Conservation (phyloP, 2,797 vertebrate species). For the Remorina albescens region DNA sequence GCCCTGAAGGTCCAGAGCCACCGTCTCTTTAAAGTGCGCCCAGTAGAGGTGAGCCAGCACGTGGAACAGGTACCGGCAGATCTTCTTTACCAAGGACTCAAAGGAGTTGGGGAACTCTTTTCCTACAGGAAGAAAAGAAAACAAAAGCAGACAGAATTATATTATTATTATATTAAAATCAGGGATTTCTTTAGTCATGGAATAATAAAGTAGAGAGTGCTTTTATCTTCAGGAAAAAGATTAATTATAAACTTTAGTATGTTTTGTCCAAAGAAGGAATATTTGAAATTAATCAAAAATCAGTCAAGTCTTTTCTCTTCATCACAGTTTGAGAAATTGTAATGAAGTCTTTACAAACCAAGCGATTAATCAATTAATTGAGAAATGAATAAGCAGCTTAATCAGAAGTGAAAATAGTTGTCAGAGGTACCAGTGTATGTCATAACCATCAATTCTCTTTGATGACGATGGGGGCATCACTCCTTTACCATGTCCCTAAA, state of each 20-base stretch:
- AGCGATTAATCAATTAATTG: background rate
- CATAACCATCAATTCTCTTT: background rate
- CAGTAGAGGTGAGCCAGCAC: slow-evolving; percentile 99
- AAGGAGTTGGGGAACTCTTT: slow-evolving; percentile 98
- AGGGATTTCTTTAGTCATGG: background rate
- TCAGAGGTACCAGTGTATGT: background rate
- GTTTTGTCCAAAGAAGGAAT: background rate
- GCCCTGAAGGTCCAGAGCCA: slow-evolving; percentile 96
- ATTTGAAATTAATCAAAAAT: background rate
- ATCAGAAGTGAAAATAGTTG: background rate
- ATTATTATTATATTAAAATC: too few relatives aligned
- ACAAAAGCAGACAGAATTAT: slow-evolving; percentile 12
- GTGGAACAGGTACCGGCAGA: slow-evolving; percentile 96
- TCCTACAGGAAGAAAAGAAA: slow-evolving; percentile 79
- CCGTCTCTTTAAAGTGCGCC: slow-evolving; percentile 98
- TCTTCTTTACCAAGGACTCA: slow-evolving; percentile 97
- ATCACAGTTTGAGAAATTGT: too few relatives aligned
- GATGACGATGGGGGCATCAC: background rate
- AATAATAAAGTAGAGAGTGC: background rate
- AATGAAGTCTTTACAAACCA: background rate
- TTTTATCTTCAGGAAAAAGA: background rate
- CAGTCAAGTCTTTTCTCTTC: too few relatives aligned
- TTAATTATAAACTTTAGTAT: too few relatives aligned
- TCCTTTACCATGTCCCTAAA: background rate
- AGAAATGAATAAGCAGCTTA: background rate